phyloP scores from a whole-genome alignment of 2,113 vertebrate species.

The Colossoma macropomum region DNA sequence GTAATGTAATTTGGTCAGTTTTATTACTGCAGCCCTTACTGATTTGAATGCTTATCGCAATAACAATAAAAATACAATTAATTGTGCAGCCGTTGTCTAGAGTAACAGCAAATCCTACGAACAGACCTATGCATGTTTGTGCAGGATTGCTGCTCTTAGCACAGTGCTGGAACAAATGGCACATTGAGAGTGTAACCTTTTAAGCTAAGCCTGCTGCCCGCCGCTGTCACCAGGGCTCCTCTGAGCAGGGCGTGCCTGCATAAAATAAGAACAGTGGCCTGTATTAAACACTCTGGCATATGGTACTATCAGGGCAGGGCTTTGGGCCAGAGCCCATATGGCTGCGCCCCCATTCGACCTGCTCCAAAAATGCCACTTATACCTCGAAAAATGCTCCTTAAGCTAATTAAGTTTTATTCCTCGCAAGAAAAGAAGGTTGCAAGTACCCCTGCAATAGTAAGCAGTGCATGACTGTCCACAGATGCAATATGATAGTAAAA shows the following conservation, averaged over 20 bases:
- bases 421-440: background rate
- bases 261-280: slow-evolving; percentile 29
- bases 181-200: slow-evolving; percentile 46
- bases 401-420: background rate
- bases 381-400: background rate
- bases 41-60: too few species aligned
- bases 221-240: slow-evolving; percentile 35
- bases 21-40: too few species aligned
- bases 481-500: background rate
- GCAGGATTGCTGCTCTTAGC: slow-evolving; percentile 25
- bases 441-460: background rate
- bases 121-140: slow-evolving; percentile 17
- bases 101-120: background rate
- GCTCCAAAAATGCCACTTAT: background rate
- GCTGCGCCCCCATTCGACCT: background rate
- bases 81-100: background rate
- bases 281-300: background rate
- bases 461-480: background rate
- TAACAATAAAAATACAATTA: background rate
- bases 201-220: slow-evolving; percentile 32
- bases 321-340: background rate
- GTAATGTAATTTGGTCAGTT: too few species aligned
- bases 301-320: slow-evolving; percentile 19
- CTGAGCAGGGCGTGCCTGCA: slow-evolving; percentile 30
- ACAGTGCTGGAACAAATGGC: slow-evolving; percentile 28